Evolutionary conservation across 1,140 invertebrate species (phyloP).

Genomic region (Tenebrio molitor): DNA sequence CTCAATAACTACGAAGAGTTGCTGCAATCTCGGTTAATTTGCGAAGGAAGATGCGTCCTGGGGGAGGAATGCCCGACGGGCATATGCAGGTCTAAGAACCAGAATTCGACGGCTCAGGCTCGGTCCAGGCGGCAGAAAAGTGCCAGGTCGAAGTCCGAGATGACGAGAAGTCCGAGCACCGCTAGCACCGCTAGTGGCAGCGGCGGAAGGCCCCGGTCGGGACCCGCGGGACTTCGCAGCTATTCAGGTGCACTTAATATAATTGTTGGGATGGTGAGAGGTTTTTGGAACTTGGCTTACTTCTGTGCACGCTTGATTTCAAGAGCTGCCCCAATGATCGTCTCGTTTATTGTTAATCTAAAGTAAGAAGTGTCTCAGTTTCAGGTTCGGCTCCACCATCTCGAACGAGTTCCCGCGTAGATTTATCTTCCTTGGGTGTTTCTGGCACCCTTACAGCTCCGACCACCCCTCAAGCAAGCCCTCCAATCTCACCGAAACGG

Average conservation of each 20-base stretch:
- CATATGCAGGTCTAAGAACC: slow-evolving; percentile 66
- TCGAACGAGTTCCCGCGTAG: slow-evolving; percentile 77
- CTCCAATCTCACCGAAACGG: slow-evolving; percentile 63
- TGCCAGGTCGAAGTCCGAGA: slow-evolving; percentile 56
- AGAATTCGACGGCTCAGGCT: slow-evolving; percentile 3
- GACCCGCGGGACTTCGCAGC: slow-evolving; percentile 79
- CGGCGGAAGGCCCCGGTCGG: slow-evolving; percentile 76
- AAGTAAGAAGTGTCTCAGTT: too few species aligned
- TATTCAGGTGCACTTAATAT: slow-evolving; percentile 72
- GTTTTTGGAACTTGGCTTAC: slow-evolving; percentile 6
- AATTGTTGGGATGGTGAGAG: slow-evolving; percentile 27
- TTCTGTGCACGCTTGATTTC: too few species aligned
- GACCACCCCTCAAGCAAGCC: slow-evolving; percentile 62
- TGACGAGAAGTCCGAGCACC: slow-evolving; percentile 64
- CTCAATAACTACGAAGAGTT: slow-evolving; percentile 86
- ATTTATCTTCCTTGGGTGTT: slow-evolving; percentile 70
- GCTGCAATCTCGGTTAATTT: slow-evolving; percentile 82
- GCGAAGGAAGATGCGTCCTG: slow-evolving; percentile 87
- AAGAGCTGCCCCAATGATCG: too few species aligned
- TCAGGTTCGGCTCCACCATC: slow-evolving; percentile 73
- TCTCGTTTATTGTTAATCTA: too few species aligned
- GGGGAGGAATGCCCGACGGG: slow-evolving; percentile 88
- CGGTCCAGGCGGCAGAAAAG: slow-evolving; percentile 63
- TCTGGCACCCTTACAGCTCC: slow-evolving; percentile 68
- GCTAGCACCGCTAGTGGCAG: slow-evolving; percentile 72